These are phyloP conservation scores for Liopterus haemorrhoidalis DNA, from an alignment of 2,888 invertebrate species.

Conservation along the genomic window DNA sequence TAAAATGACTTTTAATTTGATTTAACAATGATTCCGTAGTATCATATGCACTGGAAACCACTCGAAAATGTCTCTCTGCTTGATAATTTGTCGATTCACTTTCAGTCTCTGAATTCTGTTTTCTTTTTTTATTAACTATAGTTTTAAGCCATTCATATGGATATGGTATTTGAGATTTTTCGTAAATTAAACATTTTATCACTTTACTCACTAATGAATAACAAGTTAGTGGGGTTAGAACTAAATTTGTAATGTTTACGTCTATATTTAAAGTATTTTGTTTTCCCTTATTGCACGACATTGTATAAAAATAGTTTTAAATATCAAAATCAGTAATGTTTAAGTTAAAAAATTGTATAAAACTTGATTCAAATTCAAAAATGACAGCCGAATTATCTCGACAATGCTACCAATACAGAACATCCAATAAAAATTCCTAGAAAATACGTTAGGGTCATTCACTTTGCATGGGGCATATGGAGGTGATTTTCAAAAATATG, in stretches of 20 bases:
- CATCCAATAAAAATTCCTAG: no score
- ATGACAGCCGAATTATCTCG: no score
- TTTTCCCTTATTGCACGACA: no score
- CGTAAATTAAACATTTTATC: constrained; percentile 53
- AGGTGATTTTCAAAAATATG: no score
- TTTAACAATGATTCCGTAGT: constrained; percentile 13
- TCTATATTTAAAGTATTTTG: constrained; percentile 34
- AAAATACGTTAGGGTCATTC: no score
- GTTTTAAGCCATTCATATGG: constrained; percentile 48
- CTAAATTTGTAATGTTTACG: constrained; percentile 47
- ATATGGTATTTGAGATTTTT: constrained; percentile 53
- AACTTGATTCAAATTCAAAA: no score
- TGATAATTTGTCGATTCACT: background rate
- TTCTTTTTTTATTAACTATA: constrained; percentile 4
- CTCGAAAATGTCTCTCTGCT: constrained; percentile 8
- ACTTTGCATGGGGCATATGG: no score
- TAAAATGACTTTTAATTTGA: constrained; percentile 11
- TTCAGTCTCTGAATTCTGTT: constrained; percentile 1
- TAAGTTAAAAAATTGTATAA: no score
- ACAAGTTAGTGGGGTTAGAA: constrained; percentile 53
- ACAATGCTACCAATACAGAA: no score
- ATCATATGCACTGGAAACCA: constrained; percentile 11
- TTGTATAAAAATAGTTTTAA: no score
- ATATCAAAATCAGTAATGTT: no score
- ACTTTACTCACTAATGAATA: constrained; percentile 53